Evolutionary conservation across 2,113 vertebrate genomes (phyloP).

Genomic region (Paratilapia polleni): DNA sequence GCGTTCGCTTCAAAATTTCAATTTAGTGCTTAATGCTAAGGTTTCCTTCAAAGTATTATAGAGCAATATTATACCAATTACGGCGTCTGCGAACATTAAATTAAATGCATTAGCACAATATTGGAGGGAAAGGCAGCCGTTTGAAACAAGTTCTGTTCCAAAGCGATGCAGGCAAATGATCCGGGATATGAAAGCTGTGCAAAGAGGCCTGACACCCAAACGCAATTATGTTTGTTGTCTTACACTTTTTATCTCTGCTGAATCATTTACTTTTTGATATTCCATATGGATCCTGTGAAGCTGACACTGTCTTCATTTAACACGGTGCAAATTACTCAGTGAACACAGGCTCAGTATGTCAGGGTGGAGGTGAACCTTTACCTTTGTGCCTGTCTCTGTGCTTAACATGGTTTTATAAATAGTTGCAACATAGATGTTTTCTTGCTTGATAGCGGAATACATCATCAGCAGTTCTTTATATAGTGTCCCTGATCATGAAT

Average conservation of each 20-base stretch:
- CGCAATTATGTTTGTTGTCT: slow-evolving; percentile 69
- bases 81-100: slow-evolving; percentile 85
- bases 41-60: slow-evolving; percentile 88
- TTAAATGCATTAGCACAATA: slow-evolving; percentile 89
- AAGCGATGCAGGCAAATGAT: slow-evolving; percentile 68
- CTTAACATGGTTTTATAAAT: neutral
- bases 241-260: slow-evolving; percentile 56
- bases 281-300: slow-evolving; percentile 52
- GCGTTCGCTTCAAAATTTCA: slow-evolving; percentile 94
- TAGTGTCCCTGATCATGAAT: no score
- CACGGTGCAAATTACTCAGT: slow-evolving; percentile 36
- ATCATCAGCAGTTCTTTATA: neutral
- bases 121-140: slow-evolving; percentile 84
- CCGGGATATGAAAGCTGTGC: slow-evolving; percentile 53
- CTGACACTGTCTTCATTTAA: slow-evolving; percentile 43
- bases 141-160: slow-evolving; percentile 80
- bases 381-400: neutral
- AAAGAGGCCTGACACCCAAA: slow-evolving; percentile 51
- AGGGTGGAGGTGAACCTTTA: neutral
- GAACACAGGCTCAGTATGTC: neutral
- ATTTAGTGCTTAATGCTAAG: slow-evolving; percentile 92
- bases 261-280: slow-evolving; percentile 49
- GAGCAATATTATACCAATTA: slow-evolving; percentile 92
- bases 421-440: neutral
- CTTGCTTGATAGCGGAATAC: no score